phyloP scores from a whole-genome alignment of 2,113 vertebrate species.

The Cygnus buccinator region DNA sequence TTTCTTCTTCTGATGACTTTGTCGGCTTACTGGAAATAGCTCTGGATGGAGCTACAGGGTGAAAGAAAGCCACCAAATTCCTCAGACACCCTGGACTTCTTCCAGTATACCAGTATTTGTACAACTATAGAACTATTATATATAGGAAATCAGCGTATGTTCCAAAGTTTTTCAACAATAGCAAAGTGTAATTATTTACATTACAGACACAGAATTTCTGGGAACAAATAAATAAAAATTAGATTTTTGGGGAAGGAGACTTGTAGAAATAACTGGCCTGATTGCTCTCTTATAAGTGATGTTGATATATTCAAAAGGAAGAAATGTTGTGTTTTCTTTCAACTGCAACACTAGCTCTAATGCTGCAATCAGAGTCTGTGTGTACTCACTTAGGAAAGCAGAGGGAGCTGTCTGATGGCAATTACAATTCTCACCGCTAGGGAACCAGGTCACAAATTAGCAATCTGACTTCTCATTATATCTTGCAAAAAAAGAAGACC shows the following conservation, averaged over 20 bases:
- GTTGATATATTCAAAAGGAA: slow-evolving; percentile 8
- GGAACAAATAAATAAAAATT: neutral
- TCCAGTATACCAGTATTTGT: neutral
- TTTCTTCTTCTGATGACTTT: neutral
- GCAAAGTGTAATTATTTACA: slow-evolving; percentile 44
- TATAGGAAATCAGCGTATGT: neutral
- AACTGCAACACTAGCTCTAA: neutral
- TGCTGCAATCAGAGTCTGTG: neutral
- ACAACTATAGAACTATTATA: neutral
- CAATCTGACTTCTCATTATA: neutral
- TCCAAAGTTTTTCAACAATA: neutral
- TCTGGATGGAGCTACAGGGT: neutral
- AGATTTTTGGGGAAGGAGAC: slow-evolving; percentile 41
- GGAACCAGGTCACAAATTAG: neutral
- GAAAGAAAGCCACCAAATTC: neutral
- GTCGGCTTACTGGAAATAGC: neutral
- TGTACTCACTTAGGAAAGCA: neutral
- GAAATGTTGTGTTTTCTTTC: neutral
- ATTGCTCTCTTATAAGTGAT: neutral
- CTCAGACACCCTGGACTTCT: neutral
- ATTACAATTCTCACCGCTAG: neutral
- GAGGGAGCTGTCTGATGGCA: neutral
- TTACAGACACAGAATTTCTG: neutral
- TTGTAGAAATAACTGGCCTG: slow-evolving; percentile 41
- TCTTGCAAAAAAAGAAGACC: neutral